Conservation (phyloP, 2,113 vertebrate species). For the Potamarius usumacintae region DNA sequence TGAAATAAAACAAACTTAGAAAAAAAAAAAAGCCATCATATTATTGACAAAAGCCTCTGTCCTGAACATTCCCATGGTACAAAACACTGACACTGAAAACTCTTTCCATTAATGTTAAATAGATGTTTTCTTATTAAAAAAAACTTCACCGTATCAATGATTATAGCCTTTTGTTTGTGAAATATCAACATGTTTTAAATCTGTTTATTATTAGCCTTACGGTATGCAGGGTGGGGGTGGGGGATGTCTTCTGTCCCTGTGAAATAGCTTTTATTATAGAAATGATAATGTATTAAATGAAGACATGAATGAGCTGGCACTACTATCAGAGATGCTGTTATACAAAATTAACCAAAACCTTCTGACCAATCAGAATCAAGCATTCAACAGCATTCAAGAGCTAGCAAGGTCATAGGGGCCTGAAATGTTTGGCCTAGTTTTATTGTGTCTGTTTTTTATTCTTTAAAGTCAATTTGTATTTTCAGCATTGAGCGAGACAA, state of each 20-base stretch:
- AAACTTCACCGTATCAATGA: neutral
- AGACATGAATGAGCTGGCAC: neutral
- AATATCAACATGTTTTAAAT: neutral
- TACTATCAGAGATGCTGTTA: neutral
- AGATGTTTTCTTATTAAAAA: neutral
- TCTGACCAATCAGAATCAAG: neutral
- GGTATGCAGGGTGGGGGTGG: neutral
- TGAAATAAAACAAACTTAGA: neutral
- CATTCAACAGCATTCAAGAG: neutral
- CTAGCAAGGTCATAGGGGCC: neutral
- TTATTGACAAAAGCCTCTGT: neutral
- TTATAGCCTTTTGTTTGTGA: neutral
- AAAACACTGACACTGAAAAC: neutral
- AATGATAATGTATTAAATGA: neutral
- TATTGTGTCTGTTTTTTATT: slow-evolving; percentile 11
- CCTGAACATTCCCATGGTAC: neutral
- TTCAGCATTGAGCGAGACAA: neutral
- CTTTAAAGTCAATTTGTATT: slow-evolving; percentile 15
- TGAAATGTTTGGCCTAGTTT: slow-evolving; percentile 17
- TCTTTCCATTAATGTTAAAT: neutral
- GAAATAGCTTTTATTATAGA: neutral
- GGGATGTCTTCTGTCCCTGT: neutral
- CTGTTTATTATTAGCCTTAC: neutral
- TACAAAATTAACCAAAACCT: neutral
- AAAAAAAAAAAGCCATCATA: neutral